Evolutionary conservation across 2,888 invertebrate species (phyloP).

Genomic region (Lasioglossum vierecki): DNA sequence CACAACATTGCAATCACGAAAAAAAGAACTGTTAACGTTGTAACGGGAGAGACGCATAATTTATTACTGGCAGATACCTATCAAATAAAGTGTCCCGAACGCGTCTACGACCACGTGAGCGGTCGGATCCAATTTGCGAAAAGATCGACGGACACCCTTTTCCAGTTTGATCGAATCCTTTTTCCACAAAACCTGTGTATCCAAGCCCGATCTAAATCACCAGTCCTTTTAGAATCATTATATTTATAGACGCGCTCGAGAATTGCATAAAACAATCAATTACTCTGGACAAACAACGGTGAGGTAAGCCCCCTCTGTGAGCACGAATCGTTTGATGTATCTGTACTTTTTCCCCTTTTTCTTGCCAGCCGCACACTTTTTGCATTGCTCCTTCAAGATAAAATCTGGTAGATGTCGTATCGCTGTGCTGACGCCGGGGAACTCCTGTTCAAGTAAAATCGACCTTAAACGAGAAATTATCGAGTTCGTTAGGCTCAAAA

Average conservation of each 20-base stretch:
- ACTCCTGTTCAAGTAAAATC: slow-evolving; percentile 80
- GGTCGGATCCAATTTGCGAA: slow-evolving; percentile 81
- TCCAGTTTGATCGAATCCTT: slow-evolving; percentile 85
- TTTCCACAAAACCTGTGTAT: slow-evolving; percentile 86
- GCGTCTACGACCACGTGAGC: slow-evolving; percentile 85
- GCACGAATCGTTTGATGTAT: slow-evolving; percentile 84
- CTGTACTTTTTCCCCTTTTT: slow-evolving; percentile 83
- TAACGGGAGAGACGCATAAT: neutral
- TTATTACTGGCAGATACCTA: slow-evolving; percentile 66
- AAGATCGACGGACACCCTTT: slow-evolving; percentile 79
- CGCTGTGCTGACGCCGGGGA: slow-evolving; percentile 84
- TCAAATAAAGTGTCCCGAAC: slow-evolving; percentile 86
- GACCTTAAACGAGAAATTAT: slow-evolving; percentile 78
- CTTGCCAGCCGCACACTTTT: slow-evolving; percentile 76
- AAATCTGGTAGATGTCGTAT: slow-evolving; percentile 85
- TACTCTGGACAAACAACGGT: slow-evolving; percentile 86
- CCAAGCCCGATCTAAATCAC: slow-evolving; percentile 81
- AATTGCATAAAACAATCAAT: neutral
- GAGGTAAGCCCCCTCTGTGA: slow-evolving; percentile 86
- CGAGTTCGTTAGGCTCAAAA: too few relatives aligned
- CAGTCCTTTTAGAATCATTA: neutral
- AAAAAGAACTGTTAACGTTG: neutral
- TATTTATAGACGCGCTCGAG: neutral
- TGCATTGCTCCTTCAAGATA: slow-evolving; percentile 79
- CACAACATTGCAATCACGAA: too few relatives aligned